phyloP scores from a whole-genome alignment of 2,113 vertebrate genomes.

The Perccottus glenii region DNA sequence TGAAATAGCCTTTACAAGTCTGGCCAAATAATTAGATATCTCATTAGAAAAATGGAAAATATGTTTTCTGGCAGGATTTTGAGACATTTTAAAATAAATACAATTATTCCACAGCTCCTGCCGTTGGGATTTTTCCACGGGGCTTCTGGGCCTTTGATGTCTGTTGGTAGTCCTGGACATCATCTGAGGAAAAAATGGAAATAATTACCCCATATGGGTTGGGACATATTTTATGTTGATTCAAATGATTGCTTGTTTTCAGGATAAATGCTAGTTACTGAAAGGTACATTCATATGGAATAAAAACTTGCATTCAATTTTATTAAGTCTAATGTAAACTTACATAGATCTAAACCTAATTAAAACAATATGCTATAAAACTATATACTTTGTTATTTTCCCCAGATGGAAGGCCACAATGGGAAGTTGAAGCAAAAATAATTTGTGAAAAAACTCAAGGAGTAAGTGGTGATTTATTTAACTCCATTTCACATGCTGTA shows the following conservation, averaged over 20 bases:
- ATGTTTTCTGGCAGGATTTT: conserved; percentile 58
- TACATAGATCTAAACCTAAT: background rate
- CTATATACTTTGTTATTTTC: conserved; percentile 4
- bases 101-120: conserved; percentile 59
- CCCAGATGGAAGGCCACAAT: conserved; percentile 95
- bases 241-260: too few species aligned
- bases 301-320: background rate
- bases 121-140: conserved; percentile 6
- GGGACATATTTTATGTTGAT: too few species aligned
- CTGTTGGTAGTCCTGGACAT: conserved; percentile 25
- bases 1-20: conserved; percentile 53
- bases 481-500: background rate
- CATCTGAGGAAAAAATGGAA: too few species aligned
- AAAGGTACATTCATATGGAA: too few species aligned
- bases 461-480: conserved; percentile 79
- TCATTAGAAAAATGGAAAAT: conserved; percentile 65
- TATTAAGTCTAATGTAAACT: background rate
- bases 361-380: background rate
- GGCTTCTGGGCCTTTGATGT: background rate
- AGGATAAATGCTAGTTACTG: too few species aligned
- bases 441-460: conserved; percentile 93
- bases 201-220: too few species aligned
- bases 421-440: conserved; percentile 98
- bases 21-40: conserved; percentile 64
- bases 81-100: conserved; percentile 67